Conservation (phyloP, 2,797 vertebrate species). For the Myoxocephalus aenaeus region DNA sequence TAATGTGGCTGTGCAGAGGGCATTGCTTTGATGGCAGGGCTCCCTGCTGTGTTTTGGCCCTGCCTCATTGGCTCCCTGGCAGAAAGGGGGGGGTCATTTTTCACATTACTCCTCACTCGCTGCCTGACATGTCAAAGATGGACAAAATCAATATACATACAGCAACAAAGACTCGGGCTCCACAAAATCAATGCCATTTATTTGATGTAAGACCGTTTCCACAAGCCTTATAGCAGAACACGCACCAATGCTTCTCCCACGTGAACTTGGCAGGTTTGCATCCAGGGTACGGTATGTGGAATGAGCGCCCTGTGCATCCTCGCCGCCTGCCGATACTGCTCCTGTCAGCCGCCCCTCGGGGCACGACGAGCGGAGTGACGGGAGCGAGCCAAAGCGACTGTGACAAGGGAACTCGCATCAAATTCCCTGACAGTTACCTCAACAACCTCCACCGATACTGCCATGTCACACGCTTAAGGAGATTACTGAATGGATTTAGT, state of each 20-base stretch:
- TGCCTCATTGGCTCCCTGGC: constrained; percentile 52
- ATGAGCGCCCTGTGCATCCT: constrained; percentile 50
- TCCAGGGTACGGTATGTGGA: constrained; percentile 31
- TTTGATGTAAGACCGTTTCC: constrained; percentile 72
- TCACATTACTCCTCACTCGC: constrained; percentile 71
- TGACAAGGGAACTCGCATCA: constrained; percentile 71
- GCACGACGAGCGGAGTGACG: constrained; percentile 62
- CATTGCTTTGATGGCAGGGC: constrained; percentile 43
- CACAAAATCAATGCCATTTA: constrained; percentile 73
- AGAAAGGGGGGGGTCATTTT: constrained; percentile 65
- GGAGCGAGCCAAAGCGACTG: constrained; percentile 62
- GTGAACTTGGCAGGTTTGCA: constrained; percentile 39
- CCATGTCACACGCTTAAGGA: constrained; percentile 67
- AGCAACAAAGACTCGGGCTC: constrained; percentile 63
- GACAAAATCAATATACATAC: constrained; percentile 75
- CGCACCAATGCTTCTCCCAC: constrained; percentile 13
- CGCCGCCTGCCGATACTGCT: constrained; percentile 37
- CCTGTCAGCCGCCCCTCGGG: constrained; percentile 68
- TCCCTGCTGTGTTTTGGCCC: constrained; percentile 55
- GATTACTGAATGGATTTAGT: constrained; percentile 77
- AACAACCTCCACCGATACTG: constrained; percentile 61
- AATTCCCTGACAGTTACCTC: constrained; percentile 76
- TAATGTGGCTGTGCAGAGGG: constrained; percentile 52
- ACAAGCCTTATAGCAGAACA: constrained; percentile 35
- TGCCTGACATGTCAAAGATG: constrained; percentile 70